Evolutionary conservation across 1,140 invertebrate species (phyloP).

Genomic region (Colletes gigas): DNA sequence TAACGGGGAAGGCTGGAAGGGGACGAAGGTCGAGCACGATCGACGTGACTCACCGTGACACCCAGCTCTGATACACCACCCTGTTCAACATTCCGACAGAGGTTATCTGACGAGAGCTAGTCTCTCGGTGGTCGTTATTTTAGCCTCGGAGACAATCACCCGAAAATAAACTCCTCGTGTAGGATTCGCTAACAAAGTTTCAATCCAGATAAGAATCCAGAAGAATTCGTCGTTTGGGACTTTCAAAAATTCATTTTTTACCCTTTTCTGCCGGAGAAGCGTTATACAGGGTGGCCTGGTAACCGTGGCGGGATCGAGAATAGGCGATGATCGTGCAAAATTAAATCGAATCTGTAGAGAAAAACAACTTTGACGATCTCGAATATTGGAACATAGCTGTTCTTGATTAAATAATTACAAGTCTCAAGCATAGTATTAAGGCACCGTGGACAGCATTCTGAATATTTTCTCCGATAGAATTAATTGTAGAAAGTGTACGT

Average conservation of each 20-base stretch:
- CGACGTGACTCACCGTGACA: constrained; percentile 47
- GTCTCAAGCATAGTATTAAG: too few relatives aligned
- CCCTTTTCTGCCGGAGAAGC: not conserved
- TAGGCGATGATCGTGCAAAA: too few relatives aligned
- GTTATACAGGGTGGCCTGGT: too few relatives aligned
- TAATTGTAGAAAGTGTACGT: too few relatives aligned
- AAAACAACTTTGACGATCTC: too few relatives aligned
- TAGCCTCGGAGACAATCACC: not conserved
- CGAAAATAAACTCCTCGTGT: not conserved
- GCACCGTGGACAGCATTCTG: too few relatives aligned
- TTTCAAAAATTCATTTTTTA: not conserved
- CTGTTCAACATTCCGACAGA: constrained; percentile 33
- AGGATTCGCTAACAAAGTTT: not conserved
- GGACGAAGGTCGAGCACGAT: constrained; percentile 53
- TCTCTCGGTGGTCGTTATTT: not conserved
- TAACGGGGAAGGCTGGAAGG: constrained; percentile 52
- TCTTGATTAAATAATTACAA: too few relatives aligned
- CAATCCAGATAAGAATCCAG: not conserved
- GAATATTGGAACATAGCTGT: too few relatives aligned
- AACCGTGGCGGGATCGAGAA: too few relatives aligned
- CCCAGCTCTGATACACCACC: constrained; percentile 30
- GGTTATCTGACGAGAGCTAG: not conserved
- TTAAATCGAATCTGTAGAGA: too few relatives aligned
- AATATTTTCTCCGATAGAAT: too few relatives aligned
- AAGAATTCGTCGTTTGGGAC: not conserved